Percentiles rank a stretch among this genome's conserved stretches.
These are phyloP conservation scores for Bellardia pandia DNA, from an alignment of 2,888 invertebrate species.

Conservation along the genomic window DNA sequence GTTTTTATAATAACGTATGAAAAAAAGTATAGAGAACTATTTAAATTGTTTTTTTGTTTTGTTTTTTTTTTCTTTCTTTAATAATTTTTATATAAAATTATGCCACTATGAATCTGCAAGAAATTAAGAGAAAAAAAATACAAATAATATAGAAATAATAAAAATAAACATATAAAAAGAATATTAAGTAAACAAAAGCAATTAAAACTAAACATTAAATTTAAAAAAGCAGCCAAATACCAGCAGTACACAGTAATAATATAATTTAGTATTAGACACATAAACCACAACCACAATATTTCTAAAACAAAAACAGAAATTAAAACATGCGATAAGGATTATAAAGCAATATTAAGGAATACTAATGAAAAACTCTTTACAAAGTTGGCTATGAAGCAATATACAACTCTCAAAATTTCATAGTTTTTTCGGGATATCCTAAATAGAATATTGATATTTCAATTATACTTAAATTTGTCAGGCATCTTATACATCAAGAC, in stretches of 20 bases:
- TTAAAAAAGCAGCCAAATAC: conserved; percentile 34
- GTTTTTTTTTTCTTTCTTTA: conserved; percentile 26
- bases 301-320: background rate
- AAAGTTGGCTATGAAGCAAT: too few relatives aligned
- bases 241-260: background rate
- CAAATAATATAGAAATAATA: conserved; percentile 74
- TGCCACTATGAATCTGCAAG: conserved; percentile 78
- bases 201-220: conserved; percentile 30
- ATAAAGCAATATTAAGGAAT: too few relatives aligned
- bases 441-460: too few relatives aligned
- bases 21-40: conserved; percentile 75
- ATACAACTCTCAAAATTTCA: too few relatives aligned
- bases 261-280: background rate
- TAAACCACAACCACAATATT: conserved; percentile 27
- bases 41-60: conserved; percentile 50
- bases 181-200: conserved; percentile 43
- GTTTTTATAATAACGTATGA: conserved; percentile 74
- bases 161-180: conserved; percentile 56
- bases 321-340: too few relatives aligned
- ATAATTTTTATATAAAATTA: conserved; percentile 52
- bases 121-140: conserved; percentile 76
- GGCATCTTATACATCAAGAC: too few relatives aligned
- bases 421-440: too few relatives aligned
- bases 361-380: too few relatives aligned
- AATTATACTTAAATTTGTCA: too few relatives aligned